Evolutionary conservation across 2,888 invertebrate species (phyloP).

Genomic region (Pollenia griseotomentosa): DNA sequence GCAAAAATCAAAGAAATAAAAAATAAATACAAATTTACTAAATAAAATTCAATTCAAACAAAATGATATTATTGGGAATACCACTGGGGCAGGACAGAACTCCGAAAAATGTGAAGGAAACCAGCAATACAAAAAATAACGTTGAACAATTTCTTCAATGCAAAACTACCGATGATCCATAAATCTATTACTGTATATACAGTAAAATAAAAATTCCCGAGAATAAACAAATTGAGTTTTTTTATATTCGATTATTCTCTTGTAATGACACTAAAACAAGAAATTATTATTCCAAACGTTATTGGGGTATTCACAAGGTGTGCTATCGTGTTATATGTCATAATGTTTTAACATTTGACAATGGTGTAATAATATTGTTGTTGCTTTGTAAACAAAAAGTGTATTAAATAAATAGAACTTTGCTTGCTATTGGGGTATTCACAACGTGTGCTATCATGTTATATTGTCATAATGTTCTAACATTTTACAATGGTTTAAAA

Average conservation of each 20-base stretch:
- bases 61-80: background rate
- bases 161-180: background rate
- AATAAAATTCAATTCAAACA: background rate
- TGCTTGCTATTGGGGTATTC: too few relatives aligned
- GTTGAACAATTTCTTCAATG: background rate
- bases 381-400: too few relatives aligned
- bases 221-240: background rate
- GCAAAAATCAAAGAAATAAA: background rate
- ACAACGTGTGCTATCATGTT: too few relatives aligned
- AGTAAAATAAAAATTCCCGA: background rate
- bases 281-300: too few relatives aligned
- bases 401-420: too few relatives aligned
- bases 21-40: background rate
- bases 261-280: background rate
- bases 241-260: background rate
- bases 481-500: too few relatives aligned
- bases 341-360: too few relatives aligned
- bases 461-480: too few relatives aligned
- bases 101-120: background rate
- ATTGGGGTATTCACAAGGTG: too few relatives aligned
- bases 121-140: background rate
- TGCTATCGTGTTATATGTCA: too few relatives aligned
- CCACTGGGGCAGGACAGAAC: background rate
- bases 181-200: background rate
- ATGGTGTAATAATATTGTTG: too few relatives aligned